Base-by-base conservation (phyloP, 2,888 invertebrate species). In the Labia minor region DNA sequence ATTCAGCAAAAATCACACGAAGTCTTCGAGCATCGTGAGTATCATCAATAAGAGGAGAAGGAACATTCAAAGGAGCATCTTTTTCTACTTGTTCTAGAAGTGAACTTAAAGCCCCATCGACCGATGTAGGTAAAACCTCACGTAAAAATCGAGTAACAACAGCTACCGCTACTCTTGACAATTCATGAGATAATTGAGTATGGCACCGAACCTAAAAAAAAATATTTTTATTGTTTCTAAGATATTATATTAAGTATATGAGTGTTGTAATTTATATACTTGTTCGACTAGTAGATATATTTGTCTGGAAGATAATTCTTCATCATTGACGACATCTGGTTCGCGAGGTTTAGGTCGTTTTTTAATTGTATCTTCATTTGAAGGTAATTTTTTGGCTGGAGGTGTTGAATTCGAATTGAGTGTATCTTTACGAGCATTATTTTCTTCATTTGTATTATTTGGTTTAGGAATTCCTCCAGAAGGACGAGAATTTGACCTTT, bases 11-110 rank as follows among this genome's bases (percentile, higher is more conserved):
- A 37, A 95, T 89, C 63, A 89, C 86, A 77, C 89, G 87, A 76
- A 96, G 83, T 20, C 90, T 82, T 71, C 88, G 83, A 0, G 92
- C 89, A 76, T 95, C 95, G 1, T 92, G 89, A 0, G 92, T 92
- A 66, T 88, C 87, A 66, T 92, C 87, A 19, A 91, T 85, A 19
- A 87, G 86, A 72, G 85, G 82, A 75, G 88, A 82, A 69, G 85
- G 83, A 21, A 82, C 82, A 1, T 81, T 81, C 63, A 86, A 78
- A 68, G 85, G 84, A 16, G 82, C 80, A 69, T 85, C 82, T 10
- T 14, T 11, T 49, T 49, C 49, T 2, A 49, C 49, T 49, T 49
- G 49, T 14, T 49, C 49, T 49, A 85, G 79, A 63, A 85, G 83
- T 67, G 49, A 49, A 49, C 49, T 49, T 3, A 49, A 0, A 14